Base-by-base conservation (phyloP, 2,888 invertebrate species). In the Glaucopsyche alexis region DNA sequence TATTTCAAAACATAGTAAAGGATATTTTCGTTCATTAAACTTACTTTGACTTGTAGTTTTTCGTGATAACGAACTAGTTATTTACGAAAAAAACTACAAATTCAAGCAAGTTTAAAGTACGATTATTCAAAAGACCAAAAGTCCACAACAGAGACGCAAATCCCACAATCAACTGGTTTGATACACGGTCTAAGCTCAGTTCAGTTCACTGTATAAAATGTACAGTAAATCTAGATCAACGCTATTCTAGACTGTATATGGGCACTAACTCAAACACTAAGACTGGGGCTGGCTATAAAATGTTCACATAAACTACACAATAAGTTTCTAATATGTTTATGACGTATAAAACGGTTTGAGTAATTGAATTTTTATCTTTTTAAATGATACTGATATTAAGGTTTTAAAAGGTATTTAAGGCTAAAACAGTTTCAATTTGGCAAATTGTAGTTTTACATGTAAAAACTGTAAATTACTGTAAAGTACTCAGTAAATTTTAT, bases 231-330 rank as follows among this genome's bases (percentile, higher is more conserved):
- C 60, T 60, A 60, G 60, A 60, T 60, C 29, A 60, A 60, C 29
- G 29, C 60, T 29, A 6, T 60, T 60, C 55, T 60, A 29, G 55
- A 60, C 55, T 60, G 29, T 29, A 60, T 60, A 38, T 60, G 29
- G 29, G 14, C 60, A 60, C 60, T 60, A 60, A 38, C 60, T 60
- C 60, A 60, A 60, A 60, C 55, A 60, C 60, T 60, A 60, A 38
- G 29, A 60, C 60, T 2, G 47, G 11, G 1, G 7, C 38, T 38
- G 1, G 7, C 38, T 38, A 38, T 60, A 60, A 60, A 60, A 60
- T 60, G 60, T 55, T 55, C 19, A 16, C 60, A 60, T 60, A 13
- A 60, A 50, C 50, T 50, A 38, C 60, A 60, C 60, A 60, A 60
- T 29, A 29, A 29, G 55, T 55, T 42, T 11, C 11, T 29, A 29